Evolutionary conservation across 2,113 vertebrate genomes (phyloP), one percentile per base, ranked within the genome.

Genomic region (Varanus salvator): DNA sequence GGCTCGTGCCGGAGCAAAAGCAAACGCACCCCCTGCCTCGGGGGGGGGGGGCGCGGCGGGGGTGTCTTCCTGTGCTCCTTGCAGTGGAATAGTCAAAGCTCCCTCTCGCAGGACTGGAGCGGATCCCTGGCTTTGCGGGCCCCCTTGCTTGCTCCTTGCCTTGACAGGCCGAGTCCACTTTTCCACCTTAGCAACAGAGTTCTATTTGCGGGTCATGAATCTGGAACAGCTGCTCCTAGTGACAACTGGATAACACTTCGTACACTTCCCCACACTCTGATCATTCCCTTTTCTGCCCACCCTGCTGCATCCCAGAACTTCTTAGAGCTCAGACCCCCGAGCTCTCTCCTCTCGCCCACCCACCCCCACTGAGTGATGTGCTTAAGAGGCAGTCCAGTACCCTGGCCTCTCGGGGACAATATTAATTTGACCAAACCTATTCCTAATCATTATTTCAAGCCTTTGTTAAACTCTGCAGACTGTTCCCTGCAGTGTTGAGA

Each of bases 101-200:
- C 38, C 2, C 29, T 27, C 14, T 31, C 71, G 29, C 2, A 72
- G 29, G 29, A 1, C 31, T 21, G 6, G 27, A n/a, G 29, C 8
- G 12, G 21, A 29, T 5, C 8, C 69, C 12, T 7, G 69, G 31
- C 29, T 9, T 74, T n/a, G 72, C 31, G 3, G 74, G 74, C 1
- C 21, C 17, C 72, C 34, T 15, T 14, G 31, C 31, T 74, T 19
- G 3, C 60, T 64, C 60, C 17, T 19, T 15, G 4, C 5, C 3
- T 1, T 17, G 8, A 19, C 74, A 17, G 34, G 4, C 3, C 4
- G n/a, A 3, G 2, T 5, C 21, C 1, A 12, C 15, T 21, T n/a
- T n/a, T 31, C 6, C 50, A 29, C 25, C 25, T 78, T 78, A 3
- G 76, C 8, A 21, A 12, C 21, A 27, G 44, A 23, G 25, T 50